These are phyloP conservation scores for Congeria kusceri DNA, from an alignment of 2,888 invertebrate species.

Conservation along the genomic window DNA sequence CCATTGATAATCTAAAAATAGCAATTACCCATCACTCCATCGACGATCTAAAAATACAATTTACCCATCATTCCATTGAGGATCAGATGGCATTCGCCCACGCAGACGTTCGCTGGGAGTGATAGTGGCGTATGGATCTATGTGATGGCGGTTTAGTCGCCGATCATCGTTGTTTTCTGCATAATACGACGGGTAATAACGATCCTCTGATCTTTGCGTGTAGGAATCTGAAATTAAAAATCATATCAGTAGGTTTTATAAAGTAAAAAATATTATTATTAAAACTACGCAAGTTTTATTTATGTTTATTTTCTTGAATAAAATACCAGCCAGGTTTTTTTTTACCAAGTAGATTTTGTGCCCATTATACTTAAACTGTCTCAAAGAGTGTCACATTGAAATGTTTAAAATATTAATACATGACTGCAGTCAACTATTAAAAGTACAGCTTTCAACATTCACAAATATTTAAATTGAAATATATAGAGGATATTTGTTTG, in stretches of 20 bases:
- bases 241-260: conserved; percentile 1
- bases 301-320: not conserved
- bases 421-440: too few species aligned
- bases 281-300: not conserved
- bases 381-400: too few species aligned
- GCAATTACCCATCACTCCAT: too few species aligned
- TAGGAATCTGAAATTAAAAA: conserved; percentile 59
- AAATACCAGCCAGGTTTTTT: too few species aligned
- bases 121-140: conserved; percentile 83
- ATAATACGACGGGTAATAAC: conserved; percentile 82
- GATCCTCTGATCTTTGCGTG: conserved; percentile 74
- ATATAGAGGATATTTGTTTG: too few species aligned
- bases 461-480: too few species aligned
- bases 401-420: too few species aligned
- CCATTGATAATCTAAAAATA: too few species aligned
- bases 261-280: not conserved
- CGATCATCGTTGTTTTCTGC: conserved; percentile 79
- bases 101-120: conserved; percentile 82
- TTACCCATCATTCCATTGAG: conserved; percentile 60
- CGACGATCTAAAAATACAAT: not conserved
- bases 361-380: too few species aligned
- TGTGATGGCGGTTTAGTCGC: conserved; percentile 81
- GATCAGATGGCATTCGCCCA: conserved; percentile 63
- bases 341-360: too few species aligned
- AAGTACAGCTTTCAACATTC: too few species aligned